Conservation (phyloP, 2,113 vertebrate genomes). For the Sialia sialis region DNA sequence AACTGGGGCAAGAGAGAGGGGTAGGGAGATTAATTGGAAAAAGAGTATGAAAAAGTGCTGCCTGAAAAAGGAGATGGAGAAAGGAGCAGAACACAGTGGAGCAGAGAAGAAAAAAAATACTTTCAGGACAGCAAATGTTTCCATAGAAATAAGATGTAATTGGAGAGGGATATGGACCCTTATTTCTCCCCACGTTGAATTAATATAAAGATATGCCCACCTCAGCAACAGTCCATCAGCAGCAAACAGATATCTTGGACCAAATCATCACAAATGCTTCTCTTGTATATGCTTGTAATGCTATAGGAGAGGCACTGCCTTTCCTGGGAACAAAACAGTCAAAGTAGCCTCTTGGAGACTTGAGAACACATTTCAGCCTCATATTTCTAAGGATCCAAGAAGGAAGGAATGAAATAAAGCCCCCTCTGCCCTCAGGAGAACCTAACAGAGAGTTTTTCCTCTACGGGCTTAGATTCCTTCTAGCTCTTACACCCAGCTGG, state of each 20-base stretch:
- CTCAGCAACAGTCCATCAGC: not conserved
- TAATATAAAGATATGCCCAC: not conserved
- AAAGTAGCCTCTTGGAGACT: not conserved
- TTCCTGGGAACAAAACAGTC: not conserved
- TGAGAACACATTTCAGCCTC: not conserved
- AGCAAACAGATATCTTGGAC: not conserved
- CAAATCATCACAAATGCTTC: not conserved
- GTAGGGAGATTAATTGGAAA: not conserved
- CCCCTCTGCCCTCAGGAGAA: not conserved
- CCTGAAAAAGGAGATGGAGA: not conserved
- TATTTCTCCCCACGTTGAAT: not conserved
- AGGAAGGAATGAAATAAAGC: not conserved
- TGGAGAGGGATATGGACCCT: not conserved
- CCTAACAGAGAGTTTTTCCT: not conserved
- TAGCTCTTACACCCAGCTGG: not conserved
- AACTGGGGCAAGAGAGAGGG: not conserved
- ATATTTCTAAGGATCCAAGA: not conserved
- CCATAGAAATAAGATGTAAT: not conserved
- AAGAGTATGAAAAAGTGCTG: not conserved
- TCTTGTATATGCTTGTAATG: not conserved
- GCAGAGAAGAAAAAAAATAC: not conserved
- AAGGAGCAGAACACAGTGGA: not conserved
- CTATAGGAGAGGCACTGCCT: not conserved
- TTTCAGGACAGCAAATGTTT: not conserved
- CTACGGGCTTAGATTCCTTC: not conserved